Evolutionary conservation across 1,140 invertebrate genomes (phyloP).

Genomic region (Bilobella aurantiaca): DNA sequence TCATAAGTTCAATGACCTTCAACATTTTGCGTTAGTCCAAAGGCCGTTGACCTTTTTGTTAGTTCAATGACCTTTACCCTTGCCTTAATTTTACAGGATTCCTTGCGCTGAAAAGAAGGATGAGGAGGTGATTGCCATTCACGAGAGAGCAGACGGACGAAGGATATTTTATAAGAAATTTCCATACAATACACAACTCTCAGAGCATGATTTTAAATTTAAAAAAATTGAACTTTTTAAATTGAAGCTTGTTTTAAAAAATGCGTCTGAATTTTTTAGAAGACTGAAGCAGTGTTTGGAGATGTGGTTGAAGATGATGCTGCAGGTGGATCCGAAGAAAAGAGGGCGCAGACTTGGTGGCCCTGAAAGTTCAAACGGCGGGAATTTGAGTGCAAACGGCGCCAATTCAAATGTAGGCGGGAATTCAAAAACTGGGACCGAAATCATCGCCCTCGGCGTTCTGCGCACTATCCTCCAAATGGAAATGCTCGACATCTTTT

Average conservation of each 20-base stretch:
- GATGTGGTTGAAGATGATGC: slow-evolving; percentile 30
- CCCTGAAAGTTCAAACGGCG: no score
- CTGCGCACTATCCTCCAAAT: slow-evolving; percentile 21
- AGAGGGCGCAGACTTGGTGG: slow-evolving; percentile 18
- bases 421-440: no score
- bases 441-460: slow-evolving; percentile 5
- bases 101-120: slow-evolving; percentile 28
- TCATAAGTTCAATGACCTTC: no score
- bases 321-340: slow-evolving; percentile 26
- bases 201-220: slow-evolving; percentile 15
- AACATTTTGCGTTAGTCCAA: no score
- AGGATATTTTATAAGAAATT: slow-evolving; percentile 23
- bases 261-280: background rate
- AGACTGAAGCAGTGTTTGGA: slow-evolving; percentile 27
- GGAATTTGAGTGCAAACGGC: no score
- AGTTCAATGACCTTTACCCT: no score
- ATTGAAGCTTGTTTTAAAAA: background rate
- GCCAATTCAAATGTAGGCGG: background rate
- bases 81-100: slow-evolving; percentile 6
- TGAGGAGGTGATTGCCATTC: slow-evolving; percentile 29
- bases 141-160: slow-evolving; percentile 19
- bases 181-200: slow-evolving; percentile 26
- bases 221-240: background rate
- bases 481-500: slow-evolving; percentile 20
- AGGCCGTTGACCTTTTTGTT: no score